Evolutionary conservation across 1,140 invertebrate genomes (phyloP), one percentile per base, ranked within the genome.

Genomic region (Drosophila orena): DNA sequence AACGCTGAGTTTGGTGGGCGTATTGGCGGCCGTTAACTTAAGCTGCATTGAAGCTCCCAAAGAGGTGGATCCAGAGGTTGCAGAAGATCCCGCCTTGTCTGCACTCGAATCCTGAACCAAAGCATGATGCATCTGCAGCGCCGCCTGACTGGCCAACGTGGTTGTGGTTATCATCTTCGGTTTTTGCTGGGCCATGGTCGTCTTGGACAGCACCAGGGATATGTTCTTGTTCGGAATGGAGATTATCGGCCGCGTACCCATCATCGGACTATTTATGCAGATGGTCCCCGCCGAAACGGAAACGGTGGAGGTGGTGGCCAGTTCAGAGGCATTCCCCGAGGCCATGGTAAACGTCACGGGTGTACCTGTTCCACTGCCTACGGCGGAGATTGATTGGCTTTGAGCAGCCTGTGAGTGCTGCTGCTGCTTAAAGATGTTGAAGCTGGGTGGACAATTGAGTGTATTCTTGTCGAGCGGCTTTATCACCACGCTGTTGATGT

Each of bases 401-500:
- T 69, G 55, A 43, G 34, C 20, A 35, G 35, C 50, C 58, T 56
- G 17, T 20, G 70, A 40, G 43, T 43, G 54, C 42, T 79, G 42
- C 17, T 44, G 77, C 56, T 79, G 81, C 49, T 88, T 88, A 20
- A 83, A 89, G 43, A 89, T 77, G 10, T 88, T 88, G 38, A 83
- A 79, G 60, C 58, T 68, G 37, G 84, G 50, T 22, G 78, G 43
- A 22, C 75, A 88, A 47, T 79, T 81, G 3, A 89, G 24, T 8
- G 69, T 35, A 22, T 14, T 77, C 24, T 84, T 88, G 47, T 88
- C 84, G 22, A 88, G 50, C 2, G 79, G 60, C 42, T 88, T 88
- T 7, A 88, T 89, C 15, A 88, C 84, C 7, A 88, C 80, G n/a
- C 79, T 88, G 7, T 79, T 88, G 14, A 83, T 83, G 27, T 77